Percentiles rank a stretch among this genome's conserved stretches.
These are phyloP conservation scores for Brachyalestes nurse DNA, from an alignment of 2,797 vertebrate genomes.

Conservation along the genomic window DNA sequence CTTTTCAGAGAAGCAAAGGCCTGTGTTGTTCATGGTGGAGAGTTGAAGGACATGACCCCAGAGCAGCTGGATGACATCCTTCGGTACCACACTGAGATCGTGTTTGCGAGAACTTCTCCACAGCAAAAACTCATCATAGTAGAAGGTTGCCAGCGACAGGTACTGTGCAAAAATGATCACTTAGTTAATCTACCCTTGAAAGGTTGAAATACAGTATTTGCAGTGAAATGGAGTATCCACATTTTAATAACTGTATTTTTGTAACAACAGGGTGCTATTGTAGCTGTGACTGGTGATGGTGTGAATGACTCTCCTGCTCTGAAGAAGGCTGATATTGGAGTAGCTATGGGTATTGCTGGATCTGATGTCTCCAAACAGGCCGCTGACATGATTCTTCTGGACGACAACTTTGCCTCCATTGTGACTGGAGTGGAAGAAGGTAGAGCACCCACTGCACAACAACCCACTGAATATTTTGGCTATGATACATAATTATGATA, in stretches of 20 bases:
- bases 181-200: neutral
- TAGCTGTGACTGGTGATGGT: constrained; percentile 96
- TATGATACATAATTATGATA: neutral
- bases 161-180: constrained; percentile 52
- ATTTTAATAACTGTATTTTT: neutral
- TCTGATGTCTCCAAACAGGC: too few species aligned
- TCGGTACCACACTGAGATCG: constrained; percentile 90
- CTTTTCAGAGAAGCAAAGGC: constrained; percentile 90
- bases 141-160: constrained; percentile 95
- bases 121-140: constrained; percentile 98
- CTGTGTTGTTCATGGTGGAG: constrained; percentile 91
- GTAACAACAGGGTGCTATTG: constrained; percentile 87
- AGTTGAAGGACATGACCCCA: constrained; percentile 87
- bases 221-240: neutral
- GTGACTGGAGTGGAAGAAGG: too few species aligned
- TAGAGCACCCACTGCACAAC: neutral
- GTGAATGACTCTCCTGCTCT: constrained; percentile 96
- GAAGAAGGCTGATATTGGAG: constrained; percentile 69
- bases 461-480: neutral
- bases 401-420: too few species aligned
- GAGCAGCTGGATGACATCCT: constrained; percentile 89
- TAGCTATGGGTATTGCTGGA: too few species aligned
- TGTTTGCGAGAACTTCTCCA: constrained; percentile 95
- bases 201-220: neutral
- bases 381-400: too few species aligned